phyloP scores from a whole-genome alignment of 2,888 invertebrate genomes.

The Drosophila barbarae region DNA sequence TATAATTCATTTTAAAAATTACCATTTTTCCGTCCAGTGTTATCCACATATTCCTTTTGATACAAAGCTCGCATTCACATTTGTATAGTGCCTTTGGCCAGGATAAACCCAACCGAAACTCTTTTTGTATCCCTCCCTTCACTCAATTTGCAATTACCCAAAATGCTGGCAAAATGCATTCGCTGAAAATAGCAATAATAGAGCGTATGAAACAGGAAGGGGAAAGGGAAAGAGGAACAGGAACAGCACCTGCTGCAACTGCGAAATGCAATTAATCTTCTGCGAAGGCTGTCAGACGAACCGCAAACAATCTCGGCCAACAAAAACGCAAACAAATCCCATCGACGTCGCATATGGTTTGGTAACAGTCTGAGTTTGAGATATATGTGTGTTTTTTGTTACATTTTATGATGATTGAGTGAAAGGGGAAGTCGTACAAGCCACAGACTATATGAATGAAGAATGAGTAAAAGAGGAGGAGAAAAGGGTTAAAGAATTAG shows the following conservation, averaged over 20 bases:
- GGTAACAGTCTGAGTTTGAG: slow-evolving; percentile 11
- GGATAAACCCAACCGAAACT: not conserved
- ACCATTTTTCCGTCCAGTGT: not conserved
- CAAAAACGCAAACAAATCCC: slow-evolving; percentile 25
- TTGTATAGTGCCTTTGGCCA: not conserved
- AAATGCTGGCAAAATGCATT: slow-evolving; percentile 39
- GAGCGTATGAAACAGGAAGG: not conserved
- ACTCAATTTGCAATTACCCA: slow-evolving; percentile 37
- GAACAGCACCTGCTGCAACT: slow-evolving; percentile 25
- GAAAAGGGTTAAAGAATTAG: not conserved
- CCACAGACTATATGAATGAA: not conserved
- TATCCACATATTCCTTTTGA: not conserved
- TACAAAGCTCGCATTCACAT: not conserved
- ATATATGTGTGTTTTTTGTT: not conserved
- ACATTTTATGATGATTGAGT: slow-evolving; percentile 55
- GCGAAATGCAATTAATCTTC: slow-evolving; percentile 44
- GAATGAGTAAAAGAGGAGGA: too few relatives aligned
- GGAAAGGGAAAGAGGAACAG: not conserved
- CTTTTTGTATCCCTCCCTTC: not conserved
- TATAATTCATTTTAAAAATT: not conserved
- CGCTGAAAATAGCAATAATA: slow-evolving; percentile 23
- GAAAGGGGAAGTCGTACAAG: slow-evolving; percentile 11
- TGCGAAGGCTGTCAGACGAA: slow-evolving; percentile 30
- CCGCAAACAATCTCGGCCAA: slow-evolving; percentile 40
- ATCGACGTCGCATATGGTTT: slow-evolving; percentile 27